Evolutionary conservation across 1,140 invertebrate species (phyloP).

Genomic region (Protaetia brevitarsis): DNA sequence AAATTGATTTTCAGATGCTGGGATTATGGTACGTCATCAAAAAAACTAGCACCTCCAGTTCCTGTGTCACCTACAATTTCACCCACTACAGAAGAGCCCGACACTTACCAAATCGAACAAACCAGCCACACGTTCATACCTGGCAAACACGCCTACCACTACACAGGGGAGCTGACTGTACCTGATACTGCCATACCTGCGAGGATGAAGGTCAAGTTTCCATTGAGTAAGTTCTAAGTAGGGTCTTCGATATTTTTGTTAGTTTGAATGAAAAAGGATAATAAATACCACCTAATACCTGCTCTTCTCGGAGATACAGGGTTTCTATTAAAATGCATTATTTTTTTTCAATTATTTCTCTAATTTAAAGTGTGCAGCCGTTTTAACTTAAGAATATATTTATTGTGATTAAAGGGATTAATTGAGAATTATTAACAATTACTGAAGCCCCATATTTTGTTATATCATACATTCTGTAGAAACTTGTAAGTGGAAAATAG

Average conservation of each 20-base stretch:
- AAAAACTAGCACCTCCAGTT: slow-evolving; percentile 76
- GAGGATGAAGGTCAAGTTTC: slow-evolving; percentile 72
- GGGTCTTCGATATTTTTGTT: too few relatives aligned
- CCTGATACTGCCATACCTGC: slow-evolving; percentile 63
- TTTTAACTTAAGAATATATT: too few relatives aligned
- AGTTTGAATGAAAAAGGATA: background rate
- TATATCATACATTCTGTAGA: too few relatives aligned
- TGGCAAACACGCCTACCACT: slow-evolving; percentile 71
- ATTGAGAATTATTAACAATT: too few relatives aligned
- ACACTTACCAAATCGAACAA: slow-evolving; percentile 67
- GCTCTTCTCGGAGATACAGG: too few relatives aligned
- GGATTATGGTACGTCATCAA: slow-evolving; percentile 81
- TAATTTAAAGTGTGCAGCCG: too few relatives aligned
- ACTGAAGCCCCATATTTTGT: too few relatives aligned
- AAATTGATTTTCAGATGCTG: slow-evolving; percentile 58
- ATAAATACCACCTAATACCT: too few relatives aligned
- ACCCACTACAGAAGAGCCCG: slow-evolving; percentile 64
- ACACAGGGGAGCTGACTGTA: slow-evolving; percentile 67
- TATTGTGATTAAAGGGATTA: too few relatives aligned
- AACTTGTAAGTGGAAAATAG: too few relatives aligned
- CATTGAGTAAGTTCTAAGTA: slow-evolving; percentile 66
- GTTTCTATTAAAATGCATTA: too few relatives aligned
- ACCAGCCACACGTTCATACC: slow-evolving; percentile 70
- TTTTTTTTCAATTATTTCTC: too few relatives aligned
- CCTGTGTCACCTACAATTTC: slow-evolving; percentile 78